phyloP scores from a whole-genome alignment of 2,113 vertebrate species.

The Daphoenositta chrysoptera region DNA sequence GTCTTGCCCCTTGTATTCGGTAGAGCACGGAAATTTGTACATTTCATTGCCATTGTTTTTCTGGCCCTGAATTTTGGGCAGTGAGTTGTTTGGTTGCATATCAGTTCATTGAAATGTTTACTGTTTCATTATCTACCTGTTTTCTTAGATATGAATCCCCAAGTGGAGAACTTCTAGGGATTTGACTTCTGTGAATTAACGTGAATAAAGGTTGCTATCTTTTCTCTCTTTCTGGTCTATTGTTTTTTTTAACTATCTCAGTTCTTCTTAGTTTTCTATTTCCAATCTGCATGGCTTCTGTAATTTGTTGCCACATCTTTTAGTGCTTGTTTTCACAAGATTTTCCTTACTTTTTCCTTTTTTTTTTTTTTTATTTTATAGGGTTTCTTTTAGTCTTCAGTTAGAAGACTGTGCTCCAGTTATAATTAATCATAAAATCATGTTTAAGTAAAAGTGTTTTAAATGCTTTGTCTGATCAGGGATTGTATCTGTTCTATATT shows the following conservation, averaged over 20 bases:
- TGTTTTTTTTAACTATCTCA: neutral
- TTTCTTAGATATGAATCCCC: neutral
- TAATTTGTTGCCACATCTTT: neutral
- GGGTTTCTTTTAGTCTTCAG: neutral
- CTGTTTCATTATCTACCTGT: neutral
- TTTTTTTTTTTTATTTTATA: neutral
- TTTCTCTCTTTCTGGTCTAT: neutral
- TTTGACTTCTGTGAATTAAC: neutral
- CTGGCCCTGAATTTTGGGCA: neutral
- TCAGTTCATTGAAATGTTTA: neutral
- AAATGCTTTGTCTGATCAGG: neutral
- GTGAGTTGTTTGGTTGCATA: neutral
- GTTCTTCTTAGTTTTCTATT: neutral
- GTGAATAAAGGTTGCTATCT: rapidly evolving
- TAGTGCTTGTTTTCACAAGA: neutral
- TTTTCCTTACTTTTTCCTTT: neutral
- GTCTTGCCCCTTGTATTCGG: neutral
- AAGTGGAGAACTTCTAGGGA: neutral
- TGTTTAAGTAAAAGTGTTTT: neutral
- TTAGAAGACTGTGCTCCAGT: neutral
- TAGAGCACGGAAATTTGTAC: neutral
- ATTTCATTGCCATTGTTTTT: neutral
- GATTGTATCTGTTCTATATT: neutral
- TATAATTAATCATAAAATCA: neutral
- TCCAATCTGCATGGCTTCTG: neutral